A percentile compares a stretch with the other conserved stretches of the same genome.
These are phyloP conservation scores for Anarsia innoxiella DNA, from an alignment of 2,888 invertebrate genomes.

Conservation along the genomic window DNA sequence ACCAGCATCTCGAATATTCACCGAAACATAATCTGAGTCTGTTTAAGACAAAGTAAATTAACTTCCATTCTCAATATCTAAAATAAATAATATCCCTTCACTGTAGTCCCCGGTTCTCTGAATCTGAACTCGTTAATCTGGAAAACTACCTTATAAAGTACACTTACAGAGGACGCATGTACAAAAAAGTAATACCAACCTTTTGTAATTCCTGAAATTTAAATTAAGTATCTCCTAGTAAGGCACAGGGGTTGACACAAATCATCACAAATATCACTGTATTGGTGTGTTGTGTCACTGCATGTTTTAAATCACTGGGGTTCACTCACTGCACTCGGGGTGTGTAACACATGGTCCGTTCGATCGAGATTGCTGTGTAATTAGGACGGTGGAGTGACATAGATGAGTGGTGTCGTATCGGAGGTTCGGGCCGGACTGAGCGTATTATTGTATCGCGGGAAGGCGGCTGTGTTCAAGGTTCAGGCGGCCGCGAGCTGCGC, in stretches of 20 bases:
- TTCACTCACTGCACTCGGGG: constrained; percentile 23
- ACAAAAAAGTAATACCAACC: constrained; percentile 52
- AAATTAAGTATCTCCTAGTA: constrained; percentile 48
- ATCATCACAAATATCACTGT: constrained; percentile 68
- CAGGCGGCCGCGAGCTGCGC: constrained; percentile 48
- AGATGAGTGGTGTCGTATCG: constrained; percentile 61
- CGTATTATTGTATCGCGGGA: constrained; percentile 65
- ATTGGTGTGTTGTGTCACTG: constrained; percentile 48
- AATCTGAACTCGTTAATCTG: too few relatives aligned
- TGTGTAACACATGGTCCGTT: constrained; percentile 29
- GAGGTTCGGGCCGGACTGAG: constrained; percentile 66
- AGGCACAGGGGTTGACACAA: constrained; percentile 63
- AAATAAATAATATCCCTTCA: too few relatives aligned
- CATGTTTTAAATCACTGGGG: constrained; percentile 27
- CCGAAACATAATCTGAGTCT: too few relatives aligned
- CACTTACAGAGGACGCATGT: too few relatives aligned
- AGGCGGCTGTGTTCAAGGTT: constrained; percentile 65
- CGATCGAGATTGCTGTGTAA: constrained; percentile 23
- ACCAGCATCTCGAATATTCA: too few relatives aligned
- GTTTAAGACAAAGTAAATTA: too few relatives aligned
- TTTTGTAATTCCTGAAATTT: constrained; percentile 41
- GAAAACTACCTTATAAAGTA: too few relatives aligned
- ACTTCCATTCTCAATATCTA: too few relatives aligned
- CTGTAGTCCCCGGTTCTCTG: too few relatives aligned
- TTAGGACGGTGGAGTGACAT: constrained; percentile 16